These are phyloP conservation scores for Diorhabda elongata DNA, from an alignment of 1,140 invertebrate genomes.

Conservation along the genomic window DNA sequence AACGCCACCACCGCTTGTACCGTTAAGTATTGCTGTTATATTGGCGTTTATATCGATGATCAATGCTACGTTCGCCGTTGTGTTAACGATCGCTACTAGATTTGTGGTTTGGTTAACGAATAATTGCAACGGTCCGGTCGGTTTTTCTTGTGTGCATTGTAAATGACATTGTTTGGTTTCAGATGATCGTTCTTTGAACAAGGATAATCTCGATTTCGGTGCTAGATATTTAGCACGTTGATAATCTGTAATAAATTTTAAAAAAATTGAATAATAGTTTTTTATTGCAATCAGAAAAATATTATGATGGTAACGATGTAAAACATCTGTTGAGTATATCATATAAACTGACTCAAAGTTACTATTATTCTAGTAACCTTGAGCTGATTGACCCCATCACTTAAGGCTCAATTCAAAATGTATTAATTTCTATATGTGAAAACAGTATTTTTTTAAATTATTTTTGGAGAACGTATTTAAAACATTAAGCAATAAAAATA, in stretches of 20 bases:
- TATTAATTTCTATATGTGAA: no score
- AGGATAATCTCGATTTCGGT: constrained; percentile 10
- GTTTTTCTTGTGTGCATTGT: neutral
- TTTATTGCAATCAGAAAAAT: no score
- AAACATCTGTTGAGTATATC: no score
- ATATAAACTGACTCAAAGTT: no score
- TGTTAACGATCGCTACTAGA: constrained; percentile 12
- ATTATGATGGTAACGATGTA: no score
- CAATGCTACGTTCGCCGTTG: constrained; percentile 10
- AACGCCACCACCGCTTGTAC: constrained; percentile 4
- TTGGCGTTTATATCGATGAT: constrained; percentile 16
- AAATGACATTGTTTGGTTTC: neutral
- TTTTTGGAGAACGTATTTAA: no score
- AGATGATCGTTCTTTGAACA: constrained; percentile 8
- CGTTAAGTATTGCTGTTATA: constrained; percentile 9
- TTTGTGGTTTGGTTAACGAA: constrained; percentile 9
- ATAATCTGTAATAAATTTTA: constrained; percentile 1
- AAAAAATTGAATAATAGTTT: no score
- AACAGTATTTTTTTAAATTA: no score
- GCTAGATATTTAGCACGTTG: constrained; percentile 10
- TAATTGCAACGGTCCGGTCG: neutral
- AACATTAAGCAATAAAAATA: no score
- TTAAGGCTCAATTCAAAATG: no score
- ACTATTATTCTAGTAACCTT: no score
- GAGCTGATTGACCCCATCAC: no score